Evolutionary conservation across 1,140 invertebrate genomes (phyloP), one percentile per base, ranked within the genome.

Genomic region (Tigriopus japonicus): DNA sequence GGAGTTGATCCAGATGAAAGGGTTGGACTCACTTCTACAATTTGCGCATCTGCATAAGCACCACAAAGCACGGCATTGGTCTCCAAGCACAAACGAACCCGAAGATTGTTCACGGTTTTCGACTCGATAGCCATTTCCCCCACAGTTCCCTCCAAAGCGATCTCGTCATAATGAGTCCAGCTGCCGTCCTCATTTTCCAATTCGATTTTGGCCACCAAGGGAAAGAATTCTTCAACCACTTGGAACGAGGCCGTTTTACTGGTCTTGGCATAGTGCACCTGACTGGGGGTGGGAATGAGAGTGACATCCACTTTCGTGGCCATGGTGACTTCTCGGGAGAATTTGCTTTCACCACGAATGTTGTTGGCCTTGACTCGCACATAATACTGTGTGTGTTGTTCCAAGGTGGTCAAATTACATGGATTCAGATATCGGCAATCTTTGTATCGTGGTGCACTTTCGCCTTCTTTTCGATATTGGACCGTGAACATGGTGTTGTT

Each of bases 401-500:
- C 83, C 1, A 92, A 72, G 23, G 79, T 75, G 0, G 81, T 83
- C 0, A 93, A 82, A 68, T 88, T 88, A 70, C 90, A 94, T 0
- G 87, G 87, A 66, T 89, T 87, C 28, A 81, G 79, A 15, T 79
- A 75, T 40, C 84, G 81, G 67, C 89, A 94, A 21, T 59, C 58
- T 65, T 90, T 85, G 45, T 84, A 78, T 67, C 89, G 85, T 63
- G 80, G 77, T 82, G 83, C 86, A 63, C 81, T 78, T 1, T 78
- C 74, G 1, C 78, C 74, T 1, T 79, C 75, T 0, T 76, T 75
- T 15, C 6, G 51, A 15, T 67, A 69, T 40, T 62, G 63, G 3
- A 90, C 83, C 65, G 85, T 85, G 70, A 86, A 90, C 67, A 87
- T 87, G 0, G 86, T 91, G 64, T 82, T 85, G 13, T 79, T 77